Conservation (phyloP, 2,797 vertebrate genomes). For the Natrix natrix region DNA sequence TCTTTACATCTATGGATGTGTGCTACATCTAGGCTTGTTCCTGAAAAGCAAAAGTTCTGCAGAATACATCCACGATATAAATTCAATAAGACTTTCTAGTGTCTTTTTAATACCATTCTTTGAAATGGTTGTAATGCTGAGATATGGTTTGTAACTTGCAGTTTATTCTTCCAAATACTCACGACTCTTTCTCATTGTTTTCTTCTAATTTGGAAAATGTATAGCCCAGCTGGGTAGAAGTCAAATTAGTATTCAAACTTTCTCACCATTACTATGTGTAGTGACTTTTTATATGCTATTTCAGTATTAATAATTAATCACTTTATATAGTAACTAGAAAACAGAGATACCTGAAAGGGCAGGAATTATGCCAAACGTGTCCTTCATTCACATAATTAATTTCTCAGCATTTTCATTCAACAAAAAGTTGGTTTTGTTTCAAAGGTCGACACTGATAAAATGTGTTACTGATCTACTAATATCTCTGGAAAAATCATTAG, state of each 20-base stretch:
- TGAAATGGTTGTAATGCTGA: not conserved
- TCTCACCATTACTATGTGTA: not conserved
- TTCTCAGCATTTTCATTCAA: constrained; percentile 9
- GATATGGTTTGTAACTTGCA: not conserved
- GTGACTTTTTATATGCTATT: not conserved
- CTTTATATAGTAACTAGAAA: not conserved
- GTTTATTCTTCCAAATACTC: not conserved
- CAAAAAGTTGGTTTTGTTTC: constrained; percentile 16
- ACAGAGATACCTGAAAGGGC: not conserved
- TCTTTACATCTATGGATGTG: not conserved
- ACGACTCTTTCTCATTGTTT: not conserved
- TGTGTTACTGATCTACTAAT: constrained; percentile 8
- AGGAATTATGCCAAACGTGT: not conserved
- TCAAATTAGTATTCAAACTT: not conserved
- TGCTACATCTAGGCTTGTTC: not conserved
- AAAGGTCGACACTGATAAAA: constrained; percentile 22
- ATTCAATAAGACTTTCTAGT: not conserved
- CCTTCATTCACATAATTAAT: constrained; percentile 7
- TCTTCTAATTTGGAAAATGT: not conserved
- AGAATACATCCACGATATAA: not conserved
- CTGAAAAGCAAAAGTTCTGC: not conserved
- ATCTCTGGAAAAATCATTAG: constrained; percentile 24
- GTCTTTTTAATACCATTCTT: not conserved
- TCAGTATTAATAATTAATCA: not conserved
- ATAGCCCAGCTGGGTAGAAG: not conserved